Evolutionary conservation across 37 sponge, comb jelly and placozoan species (phyloP), one percentile per base, ranked within the genome.

Genomic region (Agelas oroides): DNA sequence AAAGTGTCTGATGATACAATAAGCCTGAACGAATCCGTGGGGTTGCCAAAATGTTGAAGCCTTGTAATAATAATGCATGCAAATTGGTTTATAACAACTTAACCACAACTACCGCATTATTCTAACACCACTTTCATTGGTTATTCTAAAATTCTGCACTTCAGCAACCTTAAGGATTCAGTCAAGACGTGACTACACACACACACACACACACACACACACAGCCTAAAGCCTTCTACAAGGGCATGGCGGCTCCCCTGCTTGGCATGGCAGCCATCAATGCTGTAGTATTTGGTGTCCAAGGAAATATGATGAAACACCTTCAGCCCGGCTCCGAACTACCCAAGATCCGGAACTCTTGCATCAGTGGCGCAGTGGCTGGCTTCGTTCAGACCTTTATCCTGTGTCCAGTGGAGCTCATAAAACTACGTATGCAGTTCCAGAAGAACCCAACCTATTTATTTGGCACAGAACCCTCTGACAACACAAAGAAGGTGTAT

Each of bases 241-340:
- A 97, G 61, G 98, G 98, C n/a, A 86, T 97, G 79, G 67, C 83
- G 20, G 63, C 93, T 39, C 98, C 98, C 1, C 39, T 97, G 59
- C 14, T 97, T 8, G 91, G 94, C 19, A 73, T 84, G 67, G 91
- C 94, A 34, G 64, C 59, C 27, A 87, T 97, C 75, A 97, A 97
- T 83, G 85, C 94, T 36, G 78, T 93, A 21, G 75, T 93, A 59
- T 97, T 97, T 79, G 92, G 96, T 11, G 86, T 92, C 35, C 83
- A 94, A 27, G 91, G 88, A 14, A 87, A 90, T 58, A 35, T 73
- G 19, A 82, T 97, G 77, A 65, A 83, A 6, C 34, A 27, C 1
- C 65, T 85, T 12, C 75, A 91, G 41, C 37, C 40, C 14, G 88
- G 59, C 32, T 28, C 33, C 35, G 56, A 75, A 5, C 67, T 15